These are phyloP conservation scores for Numenius arquata DNA, from an alignment of 2,113 vertebrate genomes.

Conservation along the genomic window DNA sequence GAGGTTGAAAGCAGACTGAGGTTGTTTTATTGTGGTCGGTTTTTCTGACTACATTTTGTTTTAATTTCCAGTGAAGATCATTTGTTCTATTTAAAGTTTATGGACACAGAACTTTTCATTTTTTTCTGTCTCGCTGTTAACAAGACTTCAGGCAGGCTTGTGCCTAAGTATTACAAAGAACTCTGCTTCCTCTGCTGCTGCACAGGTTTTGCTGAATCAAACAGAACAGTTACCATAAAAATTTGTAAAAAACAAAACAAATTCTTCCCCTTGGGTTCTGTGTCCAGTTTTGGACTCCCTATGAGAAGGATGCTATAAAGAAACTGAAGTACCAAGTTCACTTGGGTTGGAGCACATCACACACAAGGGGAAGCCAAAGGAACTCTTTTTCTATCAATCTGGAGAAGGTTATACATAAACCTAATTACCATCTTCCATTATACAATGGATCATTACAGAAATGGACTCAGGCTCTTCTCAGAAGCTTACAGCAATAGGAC, in stretches of 20 bases:
- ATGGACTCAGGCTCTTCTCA: neutral
- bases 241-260: neutral
- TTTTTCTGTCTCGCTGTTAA: slow-evolving; percentile 1
- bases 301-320: neutral
- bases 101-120: neutral
- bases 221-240: neutral
- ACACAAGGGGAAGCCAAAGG: neutral
- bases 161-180: neutral
- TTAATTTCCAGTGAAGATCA: slow-evolving; percentile 36
- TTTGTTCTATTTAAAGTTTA: slow-evolving; percentile 35
- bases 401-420: neutral
- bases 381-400: neutral
- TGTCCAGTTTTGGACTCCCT: neutral
- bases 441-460: neutral
- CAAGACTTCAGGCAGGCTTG: neutral
- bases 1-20: slow-evolving; percentile 41
- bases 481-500: neutral
- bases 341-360: neutral
- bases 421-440: neutral
- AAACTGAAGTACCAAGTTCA: neutral
- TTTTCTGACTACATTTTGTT: slow-evolving; percentile 46
- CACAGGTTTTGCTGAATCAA: neutral
- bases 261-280: neutral
- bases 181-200: neutral
- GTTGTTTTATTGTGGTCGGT: slow-evolving; percentile 30